Evolutionary conservation across 1,140 invertebrate genomes (phyloP).

Genomic region (Hylaeus anthracinus): DNA sequence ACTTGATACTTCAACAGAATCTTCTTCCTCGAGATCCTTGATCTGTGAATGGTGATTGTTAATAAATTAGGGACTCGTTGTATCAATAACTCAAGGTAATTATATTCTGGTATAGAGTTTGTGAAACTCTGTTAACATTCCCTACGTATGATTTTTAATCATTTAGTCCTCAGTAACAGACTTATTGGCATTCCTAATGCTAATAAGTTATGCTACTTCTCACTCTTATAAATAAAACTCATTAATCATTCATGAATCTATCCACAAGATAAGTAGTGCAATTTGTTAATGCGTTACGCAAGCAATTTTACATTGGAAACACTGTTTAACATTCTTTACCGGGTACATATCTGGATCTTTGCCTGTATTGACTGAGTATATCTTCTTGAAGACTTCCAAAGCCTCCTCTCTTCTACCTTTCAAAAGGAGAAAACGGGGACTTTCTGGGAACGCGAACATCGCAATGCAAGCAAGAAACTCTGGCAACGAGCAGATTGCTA

Average conservation of each 20-base stretch:
- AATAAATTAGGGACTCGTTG: background rate
- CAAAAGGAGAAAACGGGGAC: constrained; percentile 85
- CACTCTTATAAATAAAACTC: too few relatives aligned
- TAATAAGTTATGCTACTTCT: too few relatives aligned
- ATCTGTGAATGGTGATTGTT: constrained; percentile 61
- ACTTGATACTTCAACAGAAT: constrained; percentile 69
- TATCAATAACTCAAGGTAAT: too few relatives aligned
- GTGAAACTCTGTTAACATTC: too few relatives aligned
- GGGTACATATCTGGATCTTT: constrained; percentile 75
- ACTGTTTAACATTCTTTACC: constrained; percentile 63
- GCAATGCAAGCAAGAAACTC: constrained; percentile 82
- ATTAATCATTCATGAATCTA: too few relatives aligned
- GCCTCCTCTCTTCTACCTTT: constrained; percentile 81
- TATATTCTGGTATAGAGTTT: too few relatives aligned
- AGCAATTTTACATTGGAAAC: background rate
- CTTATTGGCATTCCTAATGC: too few relatives aligned
- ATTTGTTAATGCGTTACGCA: background rate
- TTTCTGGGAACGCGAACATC: constrained; percentile 85
- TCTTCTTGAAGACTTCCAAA: constrained; percentile 81
- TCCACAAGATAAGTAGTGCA: background rate
- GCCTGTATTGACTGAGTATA: constrained; percentile 82
- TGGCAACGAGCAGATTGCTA: constrained; percentile 84
- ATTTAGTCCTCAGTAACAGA: too few relatives aligned
- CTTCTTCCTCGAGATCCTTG: constrained; percentile 77
- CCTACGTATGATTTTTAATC: too few relatives aligned